Evolutionary conservation across 2,888 invertebrate genomes (phyloP), one percentile per base, ranked within the genome.

Genomic region (Platycheirus rosarum): DNA sequence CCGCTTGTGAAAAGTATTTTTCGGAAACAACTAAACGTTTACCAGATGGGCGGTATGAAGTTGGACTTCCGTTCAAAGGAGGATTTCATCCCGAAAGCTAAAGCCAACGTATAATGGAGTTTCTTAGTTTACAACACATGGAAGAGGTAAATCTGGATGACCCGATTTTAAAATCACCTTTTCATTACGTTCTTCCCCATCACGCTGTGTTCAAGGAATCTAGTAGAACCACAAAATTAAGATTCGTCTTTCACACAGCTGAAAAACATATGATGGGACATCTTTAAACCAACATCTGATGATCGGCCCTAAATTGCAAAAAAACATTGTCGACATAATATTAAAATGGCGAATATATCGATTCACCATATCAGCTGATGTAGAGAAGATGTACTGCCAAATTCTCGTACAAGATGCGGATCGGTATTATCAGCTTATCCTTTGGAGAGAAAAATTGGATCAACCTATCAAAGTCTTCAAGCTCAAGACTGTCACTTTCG

Each of bases 311-410:
- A 51, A 65, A 37, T 20, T 26, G 9, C 65, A 65, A 49, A 51
- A 37, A 13, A 51, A 26, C 2, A 49, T 51, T 5, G 11, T 23
- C 13, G 49, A 49, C n/a, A 65, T 51, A n/a, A 16, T 65, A 7
- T 49, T 65, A 48, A 44, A 32, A 44, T 53, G 66, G 53, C 26
- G 44, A 66, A 66, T 44, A 4, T 44, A 65, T 26, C 18, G 37
- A 42, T 26, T 69, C 40, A 76, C 63, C 35, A 71, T 90, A 9
- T 86, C 86, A 3, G 68, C 76, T 2, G 77, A 84, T 18, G 66
- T 80, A 4, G 57, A 60, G n/a, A n/a, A n/a, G n/a, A n/a, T n/a
- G n/a, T n/a, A n/a, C n/a, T n/a, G n/a, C n/a, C n/a, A n/a, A n/a
- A n/a, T n/a, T n/a, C n/a, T n/a, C n/a, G n/a, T n/a, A n/a, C n/a